Base-by-base conservation (phyloP, 2,797 vertebrate species). In the Myotis pilosus region DNA sequence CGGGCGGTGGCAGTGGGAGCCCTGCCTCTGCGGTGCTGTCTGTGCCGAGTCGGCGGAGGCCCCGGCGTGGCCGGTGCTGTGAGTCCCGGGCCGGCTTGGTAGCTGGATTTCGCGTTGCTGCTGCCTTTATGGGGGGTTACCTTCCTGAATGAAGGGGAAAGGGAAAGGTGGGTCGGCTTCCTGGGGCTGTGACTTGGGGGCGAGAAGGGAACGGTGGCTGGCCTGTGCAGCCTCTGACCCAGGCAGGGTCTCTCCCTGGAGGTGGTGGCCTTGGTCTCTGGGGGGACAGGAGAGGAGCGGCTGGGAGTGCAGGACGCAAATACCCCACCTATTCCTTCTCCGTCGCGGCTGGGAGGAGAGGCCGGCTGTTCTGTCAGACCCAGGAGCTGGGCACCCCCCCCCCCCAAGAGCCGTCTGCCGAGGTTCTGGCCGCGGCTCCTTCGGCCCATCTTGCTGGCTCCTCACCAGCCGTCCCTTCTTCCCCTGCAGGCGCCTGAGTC, bases 301-400 rank as follows among this genome's bases (percentile, higher is more conserved):
- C 16, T 12, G 87, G 8, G 17, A 12, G 25, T n/a, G 13, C 57
- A n/a, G 55, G 57, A 68, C 3, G 47, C 19, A 6, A 15, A 30
- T 64, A 33, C 6, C 55, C 53, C 7, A 23, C 22, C 0, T 4
- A 8, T 28, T n/a, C 25, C 13, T 22, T 8, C 41, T 84, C 62
- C 5, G 2, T 22, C 28, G 12, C 1, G 28, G 60, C 60, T 6
- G 60, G 60, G 28, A 17, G 62, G 8, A 25, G 12, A 9, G 0
- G 13, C 6, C 33, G 44, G 49, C 0, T 1, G 5, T 22, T 28
- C 57, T 9, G 2, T 13, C 0, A 57, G 55, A 13, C n/a, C 12
- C 25, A 3, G 36, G 44, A 4, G 6, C 36, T 41, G 0, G 12
- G 1, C 5, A 9, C 5, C 11, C 36, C 28, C 62, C 3, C 28